Evolutionary conservation across 2,113 vertebrate species (phyloP), one percentile per base, ranked within the genome.

Genomic region (Microcebus jonahi): DNA sequence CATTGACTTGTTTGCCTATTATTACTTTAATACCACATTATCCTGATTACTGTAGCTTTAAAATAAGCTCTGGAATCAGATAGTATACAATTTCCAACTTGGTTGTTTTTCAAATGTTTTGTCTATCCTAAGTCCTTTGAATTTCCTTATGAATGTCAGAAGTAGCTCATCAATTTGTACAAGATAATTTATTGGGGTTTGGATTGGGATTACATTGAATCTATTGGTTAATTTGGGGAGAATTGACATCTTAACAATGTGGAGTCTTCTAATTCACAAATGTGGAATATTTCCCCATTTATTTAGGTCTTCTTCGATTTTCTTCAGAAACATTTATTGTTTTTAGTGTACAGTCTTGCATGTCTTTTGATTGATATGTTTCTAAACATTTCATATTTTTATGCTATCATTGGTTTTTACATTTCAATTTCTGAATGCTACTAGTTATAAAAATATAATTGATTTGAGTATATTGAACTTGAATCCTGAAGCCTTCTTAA

Each of bases 61-160:
- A 67, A 57, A 73, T 80, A 87, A 68, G 39, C 50, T 48, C 76
- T 53, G 17, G 48, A 42, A 82, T 68, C 23, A 76, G 39, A 68
- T 31, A 48, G 17, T 31, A 1, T 59, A 61, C 71, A n/a, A 39
- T 70, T 27, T 94, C 59, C 53, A 68, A 77, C 9, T 75, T 86
- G 67, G 25, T 93, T 96, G 65, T 86, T 73, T 61, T 42, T 81
- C 23, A 89, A 65, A 36, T 81, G 31, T 93, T 93, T 90, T 55
- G 31, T 25, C 36, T 67, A 42, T 91, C 53, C 34, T 81, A 87
- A 36, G 29, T 75, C 31, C 57, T 95, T 81, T 88, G 48, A 79
- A 83, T 77, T 42, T 57, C 21, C 59, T 34, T 68, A 77, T 71
- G 21, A 91, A 55, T 91, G 29, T 73, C 45, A 29, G 29, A 88